A percentile compares a stretch with the other conserved stretches of the same genome.
phyloP scores from a whole-genome alignment of 2,888 invertebrate species.

The Parnassius apollo region DNA sequence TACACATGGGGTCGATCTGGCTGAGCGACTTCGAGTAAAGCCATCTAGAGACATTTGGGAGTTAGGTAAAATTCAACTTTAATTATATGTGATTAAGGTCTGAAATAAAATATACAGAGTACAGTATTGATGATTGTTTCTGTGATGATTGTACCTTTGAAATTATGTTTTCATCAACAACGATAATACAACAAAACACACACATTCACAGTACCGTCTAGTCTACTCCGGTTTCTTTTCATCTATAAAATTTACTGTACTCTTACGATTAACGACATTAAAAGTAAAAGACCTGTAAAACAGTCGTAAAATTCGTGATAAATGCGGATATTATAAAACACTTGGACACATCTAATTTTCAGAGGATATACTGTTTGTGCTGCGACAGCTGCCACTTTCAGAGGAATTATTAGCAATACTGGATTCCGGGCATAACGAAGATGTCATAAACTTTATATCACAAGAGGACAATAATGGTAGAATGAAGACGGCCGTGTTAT shows the following conservation, averaged over 20 bases:
- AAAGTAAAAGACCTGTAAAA: no score
- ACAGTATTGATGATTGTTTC: no score
- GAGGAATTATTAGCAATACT: conserved; percentile 66
- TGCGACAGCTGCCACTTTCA: conserved; percentile 67
- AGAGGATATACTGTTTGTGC: conserved; percentile 66
- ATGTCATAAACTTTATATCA: conserved; percentile 56
- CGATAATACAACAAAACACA: no score
- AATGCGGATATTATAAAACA: background rate
- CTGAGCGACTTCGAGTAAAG: conserved; percentile 64
- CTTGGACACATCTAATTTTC: conserved; percentile 21
- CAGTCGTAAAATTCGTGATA: no score
- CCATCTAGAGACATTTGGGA: conserved; percentile 76
- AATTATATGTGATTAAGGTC: no score
- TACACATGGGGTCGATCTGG: conserved; percentile 70
- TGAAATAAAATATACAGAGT: no score
- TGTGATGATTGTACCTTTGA: no score
- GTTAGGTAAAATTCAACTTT: conserved; percentile 49
- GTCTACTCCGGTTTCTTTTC: no score
- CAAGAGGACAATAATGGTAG: conserved; percentile 52
- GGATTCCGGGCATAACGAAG: conserved; percentile 66
- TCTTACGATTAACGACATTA: no score
- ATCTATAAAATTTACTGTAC: no score
- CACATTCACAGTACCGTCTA: no score
- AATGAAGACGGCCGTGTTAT: conserved; percentile 77
- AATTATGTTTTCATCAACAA: no score